Evolutionary conservation across 1,140 invertebrate species (phyloP), one percentile per base, ranked within the genome.

Genomic region (Nasonia longicornis): DNA sequence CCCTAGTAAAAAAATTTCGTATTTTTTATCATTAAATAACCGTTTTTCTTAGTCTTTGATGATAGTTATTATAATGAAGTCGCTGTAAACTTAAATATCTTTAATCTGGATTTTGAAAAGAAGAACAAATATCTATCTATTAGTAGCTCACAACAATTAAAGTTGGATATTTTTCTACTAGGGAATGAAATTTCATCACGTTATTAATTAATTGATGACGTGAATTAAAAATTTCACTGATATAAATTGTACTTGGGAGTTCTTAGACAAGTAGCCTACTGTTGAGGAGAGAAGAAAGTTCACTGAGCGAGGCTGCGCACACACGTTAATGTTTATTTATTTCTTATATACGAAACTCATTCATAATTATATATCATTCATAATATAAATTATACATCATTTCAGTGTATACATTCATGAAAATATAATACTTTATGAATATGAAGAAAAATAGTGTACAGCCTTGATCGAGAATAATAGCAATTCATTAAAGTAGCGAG

Each of bases 121-220:
- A 64, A 45, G 64, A 58, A 35, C 45, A 73, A 67, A 4, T 69
- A 8, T 52, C 29, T 26, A 2, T 45, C 48, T 52, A 73, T 58
- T 72, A 20, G 72, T 73, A 73, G 52, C 31, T 42, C 2, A 66
- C 66, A 70, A 77, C 64, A 71, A 42, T 45, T 20, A 77, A 77
- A 81, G 48, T 64, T 77, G 45, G 45, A 81, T 81, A 82, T 82
- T 82, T 78, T 82, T 82, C 70, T 77, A 77, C 66, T 73, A 82
- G 69, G 52, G 10, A 82, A 71, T 71, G 26, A 20, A 71, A 81
- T 81, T 81, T 70, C 74, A 71, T 76, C 63, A 58, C 42, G 48
- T 45, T 6, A 63, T 63, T 80, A 10, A 52, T 58, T 52, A 20
- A n/a, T 35, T 31, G 14, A 80, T 58, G 10, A 75, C 31, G 26